A percentile compares a stretch with the other conserved stretches of the same genome.
These are phyloP conservation scores for Vanessa atalanta DNA, from an alignment of 1,140 invertebrate species.

Conservation along the genomic window DNA sequence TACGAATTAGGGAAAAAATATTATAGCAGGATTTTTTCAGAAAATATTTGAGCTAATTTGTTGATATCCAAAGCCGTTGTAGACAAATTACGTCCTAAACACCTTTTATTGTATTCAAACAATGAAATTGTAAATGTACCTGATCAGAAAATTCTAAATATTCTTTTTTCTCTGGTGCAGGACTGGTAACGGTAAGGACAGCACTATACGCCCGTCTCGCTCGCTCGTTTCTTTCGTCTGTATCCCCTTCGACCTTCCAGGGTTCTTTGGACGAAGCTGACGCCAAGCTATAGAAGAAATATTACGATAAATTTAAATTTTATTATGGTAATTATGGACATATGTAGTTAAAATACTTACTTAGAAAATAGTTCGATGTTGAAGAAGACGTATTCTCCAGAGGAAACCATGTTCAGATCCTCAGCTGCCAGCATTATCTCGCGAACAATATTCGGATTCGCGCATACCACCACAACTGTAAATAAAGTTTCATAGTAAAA, in stretches of 20 bases:
- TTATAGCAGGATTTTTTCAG: too few relatives aligned
- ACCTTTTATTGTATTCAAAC: not conserved
- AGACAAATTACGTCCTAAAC: not conserved
- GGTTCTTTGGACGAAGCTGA: slow-evolving; percentile 83
- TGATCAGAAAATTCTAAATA: slow-evolving; percentile 89
- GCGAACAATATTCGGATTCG: slow-evolving; percentile 91
- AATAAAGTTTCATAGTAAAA: slow-evolving; percentile 66
- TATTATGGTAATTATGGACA: not conserved
- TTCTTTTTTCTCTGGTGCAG: slow-evolving; percentile 89
- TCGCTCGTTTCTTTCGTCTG: slow-evolving; percentile 89
- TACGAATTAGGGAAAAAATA: too few relatives aligned
- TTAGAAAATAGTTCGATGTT: slow-evolving; percentile 98
- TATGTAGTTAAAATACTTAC: slow-evolving; percentile 82
- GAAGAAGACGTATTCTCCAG: slow-evolving; percentile 98
- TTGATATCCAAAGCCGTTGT: not conserved
- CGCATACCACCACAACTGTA: slow-evolving; percentile 96
- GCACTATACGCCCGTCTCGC: slow-evolving; percentile 94
- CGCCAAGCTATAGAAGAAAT: slow-evolving; percentile 59
- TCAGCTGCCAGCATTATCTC: slow-evolving; percentile 95
- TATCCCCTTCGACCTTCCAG: slow-evolving; percentile 92
- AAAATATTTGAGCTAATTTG: too few relatives aligned
- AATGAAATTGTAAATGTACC: slow-evolving; percentile 62
- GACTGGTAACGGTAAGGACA: slow-evolving; percentile 93
- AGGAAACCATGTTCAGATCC: slow-evolving; percentile 95
- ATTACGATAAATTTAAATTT: not conserved